Evolutionary conservation across 2,888 invertebrate genomes (phyloP), one percentile per base, ranked within the genome.

Genomic region (Acrobasis repandana): DNA sequence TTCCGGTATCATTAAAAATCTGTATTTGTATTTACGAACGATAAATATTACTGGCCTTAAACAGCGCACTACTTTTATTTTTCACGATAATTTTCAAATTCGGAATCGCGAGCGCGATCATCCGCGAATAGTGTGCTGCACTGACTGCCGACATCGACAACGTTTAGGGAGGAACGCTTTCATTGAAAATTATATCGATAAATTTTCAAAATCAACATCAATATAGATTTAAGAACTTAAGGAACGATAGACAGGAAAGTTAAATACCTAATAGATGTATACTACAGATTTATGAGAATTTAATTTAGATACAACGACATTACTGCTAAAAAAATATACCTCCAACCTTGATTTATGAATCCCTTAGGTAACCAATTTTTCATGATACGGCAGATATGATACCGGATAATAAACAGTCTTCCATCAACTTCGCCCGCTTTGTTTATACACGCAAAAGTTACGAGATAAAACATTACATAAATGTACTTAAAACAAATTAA

Each of bases 81-180:
- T 60, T 54, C 62, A 61, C 60, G 57, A 59, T 49, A 56, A 57
- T 64, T 64, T 63, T 61, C 36, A 63, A 63, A 65, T 60, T 60
- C 67, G 64, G 66, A 75, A 72, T 66, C 68, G 68, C 65, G 70
- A 73, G 70, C 82, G 79, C 84, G 77, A 71, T 77, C 82, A 75
- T 80, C 72, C 81, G 77, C 85, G 76, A 68, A 82, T 79, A 71
- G 69, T 74, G 82, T 78, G 68, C 77, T 82, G 73, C 74, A 80
- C 82, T 75, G 79, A 90, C 86, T 88, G 83, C 74, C 80, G 79
- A 76, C 74, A 75, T 78, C 73, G 74, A 77, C 70, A 67, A 68
- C 68, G 65, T 46, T 65, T 84, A 86, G 86, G 69, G 88, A 76
- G 75, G 88, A 69, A 68, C 70, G 72, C 56, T 60, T 65, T 60